Percentiles rank a stretch among this genome's conserved stretches.
Conservation (phyloP, 2,113 vertebrate species). For the Xyliphius kryptos region DNA sequence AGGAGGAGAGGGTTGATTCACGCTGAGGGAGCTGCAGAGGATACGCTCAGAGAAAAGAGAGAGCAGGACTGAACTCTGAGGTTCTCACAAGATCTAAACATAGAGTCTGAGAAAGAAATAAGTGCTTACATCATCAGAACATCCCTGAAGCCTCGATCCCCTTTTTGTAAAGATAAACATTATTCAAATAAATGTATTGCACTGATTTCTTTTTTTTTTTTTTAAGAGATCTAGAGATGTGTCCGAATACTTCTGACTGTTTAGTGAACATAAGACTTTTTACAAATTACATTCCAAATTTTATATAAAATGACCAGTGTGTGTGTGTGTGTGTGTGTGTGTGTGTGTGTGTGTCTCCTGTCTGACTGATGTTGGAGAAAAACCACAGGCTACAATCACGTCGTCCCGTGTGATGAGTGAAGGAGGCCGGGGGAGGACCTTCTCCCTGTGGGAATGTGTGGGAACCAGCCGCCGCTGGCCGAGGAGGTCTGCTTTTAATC, state of each 20-base stretch:
- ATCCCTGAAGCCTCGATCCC: too few species aligned
- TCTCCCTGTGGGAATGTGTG: conserved; percentile 21
- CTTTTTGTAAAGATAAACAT: too few species aligned
- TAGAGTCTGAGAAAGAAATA: too few species aligned
- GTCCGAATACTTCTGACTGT: background rate
- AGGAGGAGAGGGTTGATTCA: background rate
- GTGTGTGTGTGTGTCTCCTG: background rate
- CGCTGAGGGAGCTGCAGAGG: background rate
- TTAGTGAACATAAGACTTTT: too few species aligned
- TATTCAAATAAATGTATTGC: too few species aligned
- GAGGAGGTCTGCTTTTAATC: conserved; percentile 43
- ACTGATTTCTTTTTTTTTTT: too few species aligned
- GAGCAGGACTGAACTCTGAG: too few species aligned
- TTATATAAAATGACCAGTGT: background rate
- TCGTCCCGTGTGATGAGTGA: conserved; percentile 23
- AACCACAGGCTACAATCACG: conserved; percentile 9
- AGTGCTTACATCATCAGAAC: too few species aligned
- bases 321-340: background rate
- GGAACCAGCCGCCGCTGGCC: conserved; percentile 21
- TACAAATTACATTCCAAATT: too few species aligned
- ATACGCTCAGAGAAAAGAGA: too few species aligned
- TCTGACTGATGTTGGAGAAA: conserved; percentile 9
- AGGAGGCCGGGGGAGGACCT: conserved; percentile 16
- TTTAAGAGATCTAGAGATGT: background rate
- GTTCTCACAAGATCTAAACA: too few species aligned